A percentile compares a stretch with the other conserved stretches of the same genome.
Conservation (phyloP, 2,113 vertebrate genomes). For the Cavia aperea region DNA sequence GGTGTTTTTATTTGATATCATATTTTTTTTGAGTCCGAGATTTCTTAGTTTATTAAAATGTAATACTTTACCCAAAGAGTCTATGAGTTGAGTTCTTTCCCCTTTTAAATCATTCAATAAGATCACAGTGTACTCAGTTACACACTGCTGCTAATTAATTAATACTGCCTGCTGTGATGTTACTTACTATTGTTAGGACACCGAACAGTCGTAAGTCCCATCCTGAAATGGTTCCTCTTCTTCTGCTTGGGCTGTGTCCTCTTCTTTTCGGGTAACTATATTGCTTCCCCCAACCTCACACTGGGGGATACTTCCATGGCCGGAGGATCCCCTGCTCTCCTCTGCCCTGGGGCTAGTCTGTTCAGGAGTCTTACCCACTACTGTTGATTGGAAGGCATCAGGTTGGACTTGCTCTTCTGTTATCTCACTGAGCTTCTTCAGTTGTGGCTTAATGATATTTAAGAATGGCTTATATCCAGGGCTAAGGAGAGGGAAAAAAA, state of each 20-base stretch:
- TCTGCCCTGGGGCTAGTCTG: slow-evolving; percentile 79
- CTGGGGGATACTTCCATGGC: slow-evolving; percentile 77
- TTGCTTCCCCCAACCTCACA: slow-evolving; percentile 73
- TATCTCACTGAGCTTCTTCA: slow-evolving; percentile 87
- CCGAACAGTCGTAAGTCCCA: slow-evolving; percentile 88
- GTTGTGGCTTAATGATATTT: slow-evolving; percentile 90
- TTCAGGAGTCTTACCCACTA: slow-evolving; percentile 80
- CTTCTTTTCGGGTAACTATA: slow-evolving; percentile 73
- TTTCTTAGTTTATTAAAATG: slow-evolving; percentile 57
- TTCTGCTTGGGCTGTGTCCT: slow-evolving; percentile 74
- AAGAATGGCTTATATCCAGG: slow-evolving; percentile 98
- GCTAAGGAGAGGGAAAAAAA: slow-evolving; percentile 72
- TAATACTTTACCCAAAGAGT: slow-evolving; percentile 47
- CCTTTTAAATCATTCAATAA: slow-evolving; percentile 25
- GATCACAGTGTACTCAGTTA: slow-evolving; percentile 50
- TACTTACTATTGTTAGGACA: slow-evolving; percentile 80
- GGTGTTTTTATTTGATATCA: slow-evolving; percentile 53
- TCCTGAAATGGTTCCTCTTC: slow-evolving; percentile 85
- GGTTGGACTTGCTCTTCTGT: slow-evolving; percentile 84
- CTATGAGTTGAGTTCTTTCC: slow-evolving; percentile 42
- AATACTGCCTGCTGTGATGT: slow-evolving; percentile 42
- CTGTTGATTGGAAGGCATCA: slow-evolving; percentile 87
- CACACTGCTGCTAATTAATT: slow-evolving; percentile 36
- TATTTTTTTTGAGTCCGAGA: slow-evolving; percentile 64
- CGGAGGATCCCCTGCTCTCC: slow-evolving; percentile 78